phyloP scores from a whole-genome alignment of 2,113 vertebrate genomes.

The Ctenodactylus gundi region DNA sequence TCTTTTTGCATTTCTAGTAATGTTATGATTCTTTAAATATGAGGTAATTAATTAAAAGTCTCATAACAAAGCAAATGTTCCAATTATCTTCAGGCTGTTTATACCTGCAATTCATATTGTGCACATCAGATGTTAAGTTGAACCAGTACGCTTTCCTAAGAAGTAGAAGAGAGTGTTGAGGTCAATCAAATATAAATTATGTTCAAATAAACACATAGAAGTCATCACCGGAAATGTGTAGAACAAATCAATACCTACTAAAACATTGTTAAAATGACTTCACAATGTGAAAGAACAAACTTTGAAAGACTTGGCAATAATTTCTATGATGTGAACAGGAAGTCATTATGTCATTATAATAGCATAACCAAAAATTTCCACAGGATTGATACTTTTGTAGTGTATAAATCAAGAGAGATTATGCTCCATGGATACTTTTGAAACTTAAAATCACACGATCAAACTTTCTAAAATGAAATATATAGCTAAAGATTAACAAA shows the following conservation, averaged over 20 bases:
- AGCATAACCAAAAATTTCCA: not conserved
- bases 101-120: not conserved
- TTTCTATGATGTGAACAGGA: not conserved
- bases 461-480: not conserved
- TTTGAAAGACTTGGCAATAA: not conserved
- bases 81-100: not conserved
- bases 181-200: not conserved
- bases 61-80: not conserved
- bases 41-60: not conserved
- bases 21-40: not conserved
- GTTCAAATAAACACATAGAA: not conserved
- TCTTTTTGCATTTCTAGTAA: not conserved
- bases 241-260: not conserved
- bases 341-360: not conserved
- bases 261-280: not conserved
- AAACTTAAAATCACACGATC: not conserved
- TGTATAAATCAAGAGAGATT: not conserved
- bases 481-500: not conserved
- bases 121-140: not conserved
- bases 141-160: not conserved
- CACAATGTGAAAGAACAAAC: not conserved
- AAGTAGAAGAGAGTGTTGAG: too few relatives aligned
- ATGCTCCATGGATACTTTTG: not conserved
- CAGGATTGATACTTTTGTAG: not conserved
- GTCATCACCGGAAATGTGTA: not conserved